Percentiles rank a stretch among this genome's conserved stretches.
These are phyloP conservation scores for Coreoperca whiteheadi DNA, from an alignment of 2,113 vertebrate genomes.

Conservation along the genomic window DNA sequence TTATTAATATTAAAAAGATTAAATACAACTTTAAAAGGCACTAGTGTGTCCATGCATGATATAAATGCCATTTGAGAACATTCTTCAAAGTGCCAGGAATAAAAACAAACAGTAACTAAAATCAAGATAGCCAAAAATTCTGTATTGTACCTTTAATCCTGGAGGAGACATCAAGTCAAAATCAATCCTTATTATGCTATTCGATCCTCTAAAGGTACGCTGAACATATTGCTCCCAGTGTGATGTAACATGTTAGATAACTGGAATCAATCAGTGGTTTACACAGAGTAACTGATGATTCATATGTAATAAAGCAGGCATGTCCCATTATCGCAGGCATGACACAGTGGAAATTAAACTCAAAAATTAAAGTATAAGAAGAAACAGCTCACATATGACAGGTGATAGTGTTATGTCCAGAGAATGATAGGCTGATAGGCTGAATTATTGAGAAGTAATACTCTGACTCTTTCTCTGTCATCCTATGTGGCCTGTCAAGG, in stretches of 20 bases:
- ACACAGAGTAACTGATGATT: conserved; percentile 54
- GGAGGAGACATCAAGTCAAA: neutral
- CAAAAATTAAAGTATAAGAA: conserved; percentile 47
- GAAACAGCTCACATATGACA: conserved; percentile 23
- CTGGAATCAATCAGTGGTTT: conserved; percentile 39
- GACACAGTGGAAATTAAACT: conserved; percentile 52
- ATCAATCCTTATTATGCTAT: conserved; percentile 12
- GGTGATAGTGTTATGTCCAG: conserved; percentile 23
- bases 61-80: neutral
- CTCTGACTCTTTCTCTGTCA: conserved; percentile 53
- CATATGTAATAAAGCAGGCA: conserved; percentile 38
- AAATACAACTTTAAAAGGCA: neutral
- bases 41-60: neutral
- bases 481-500: conserved; percentile 40
- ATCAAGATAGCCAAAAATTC: neutral
- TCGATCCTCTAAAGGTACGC: conserved; percentile 21
- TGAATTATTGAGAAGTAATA: conserved; percentile 65
- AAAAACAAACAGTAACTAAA: neutral
- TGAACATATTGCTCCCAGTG: conserved; percentile 4
- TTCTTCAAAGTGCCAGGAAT: neutral
- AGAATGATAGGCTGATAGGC: conserved; percentile 35
- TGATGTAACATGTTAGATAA: conserved; percentile 57
- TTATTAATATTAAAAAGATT: conserved; percentile 1
- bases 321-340: conserved; percentile 41
- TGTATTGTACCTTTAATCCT: conserved; percentile 10